Evolutionary conservation across 2,113 vertebrate genomes (phyloP).

Genomic region (Castor canadensis): DNA sequence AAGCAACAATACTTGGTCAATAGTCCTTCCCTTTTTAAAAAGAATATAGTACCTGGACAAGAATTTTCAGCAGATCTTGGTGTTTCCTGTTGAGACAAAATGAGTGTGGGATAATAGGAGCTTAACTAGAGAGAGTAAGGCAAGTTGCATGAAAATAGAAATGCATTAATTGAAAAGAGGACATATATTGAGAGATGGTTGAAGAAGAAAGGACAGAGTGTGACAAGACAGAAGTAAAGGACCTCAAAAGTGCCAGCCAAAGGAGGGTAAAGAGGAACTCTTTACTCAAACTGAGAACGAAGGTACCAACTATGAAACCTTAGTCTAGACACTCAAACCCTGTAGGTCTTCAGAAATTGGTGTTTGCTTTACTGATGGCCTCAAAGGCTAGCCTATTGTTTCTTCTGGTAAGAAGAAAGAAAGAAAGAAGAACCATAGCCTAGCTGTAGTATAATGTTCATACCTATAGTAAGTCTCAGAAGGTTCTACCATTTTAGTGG

Average conservation of each 20-base stretch:
- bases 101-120: not conserved
- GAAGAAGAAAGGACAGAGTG: constrained; percentile 15
- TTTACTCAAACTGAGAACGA: too few species aligned
- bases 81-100: constrained; percentile 21
- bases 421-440: not conserved
- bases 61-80: not conserved
- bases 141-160: constrained; percentile 10
- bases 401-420: constrained; percentile 4
- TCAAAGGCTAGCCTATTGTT: not conserved
- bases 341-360: not conserved
- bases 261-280: not conserved
- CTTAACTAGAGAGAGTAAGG: not conserved
- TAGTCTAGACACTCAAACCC: not conserved
- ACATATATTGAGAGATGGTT: not conserved
- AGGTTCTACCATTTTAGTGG: not conserved
- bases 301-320: not conserved
- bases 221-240: not conserved
- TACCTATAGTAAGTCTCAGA: not conserved
- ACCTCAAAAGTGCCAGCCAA: not conserved
- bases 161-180: not conserved
- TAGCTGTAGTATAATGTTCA: not conserved
- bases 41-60: not conserved
- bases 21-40: constrained; percentile 2
- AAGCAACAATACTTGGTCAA: not conserved
- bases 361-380: not conserved